These are phyloP conservation scores for Hyperoplus lanceolatus DNA, from an alignment of 2,797 vertebrate species.

Conservation along the genomic window DNA sequence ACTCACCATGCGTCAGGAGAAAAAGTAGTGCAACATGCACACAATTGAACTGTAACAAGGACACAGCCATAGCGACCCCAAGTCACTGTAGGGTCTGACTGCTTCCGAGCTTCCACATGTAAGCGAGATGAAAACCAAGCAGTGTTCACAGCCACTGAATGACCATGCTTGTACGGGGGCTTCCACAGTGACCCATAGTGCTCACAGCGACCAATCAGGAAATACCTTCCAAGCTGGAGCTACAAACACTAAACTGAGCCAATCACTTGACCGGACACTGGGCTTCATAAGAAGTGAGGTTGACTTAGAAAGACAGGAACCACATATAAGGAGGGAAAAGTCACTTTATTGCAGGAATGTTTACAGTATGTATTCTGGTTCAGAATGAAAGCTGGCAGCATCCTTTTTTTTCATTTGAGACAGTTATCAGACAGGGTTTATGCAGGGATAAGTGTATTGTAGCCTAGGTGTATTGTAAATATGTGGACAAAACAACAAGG, in stretches of 20 bases:
- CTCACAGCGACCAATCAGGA: slow-evolving; percentile 82
- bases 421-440: background rate
- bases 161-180: slow-evolving; percentile 74
- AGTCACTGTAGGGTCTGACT: slow-evolving; percentile 60
- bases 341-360: slow-evolving; percentile 7
- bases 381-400: slow-evolving; percentile 2
- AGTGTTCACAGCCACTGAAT: slow-evolving; percentile 80
- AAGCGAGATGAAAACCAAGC: slow-evolving; percentile 77
- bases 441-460: background rate
- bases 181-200: slow-evolving; percentile 73
- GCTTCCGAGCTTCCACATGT: slow-evolving; percentile 66
- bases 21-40: slow-evolving; percentile 51
- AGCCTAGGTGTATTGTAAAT: background rate
- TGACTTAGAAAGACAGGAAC: slow-evolving; percentile 29
- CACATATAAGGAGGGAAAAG: slow-evolving; percentile 15
- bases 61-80: slow-evolving; percentile 67
- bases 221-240: slow-evolving; percentile 74
- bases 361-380: background rate
- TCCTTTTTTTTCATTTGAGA: background rate
- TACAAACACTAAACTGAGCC: slow-evolving; percentile 75
- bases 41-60: slow-evolving; percentile 53
- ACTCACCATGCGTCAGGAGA: slow-evolving; percentile 74
- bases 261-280: slow-evolving; percentile 64
- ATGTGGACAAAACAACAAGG: slow-evolving; percentile 1
- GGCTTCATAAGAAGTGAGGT: slow-evolving; percentile 30